Evolutionary conservation across 2,888 invertebrate species (phyloP).

Genomic region (Apamea monoglypha): DNA sequence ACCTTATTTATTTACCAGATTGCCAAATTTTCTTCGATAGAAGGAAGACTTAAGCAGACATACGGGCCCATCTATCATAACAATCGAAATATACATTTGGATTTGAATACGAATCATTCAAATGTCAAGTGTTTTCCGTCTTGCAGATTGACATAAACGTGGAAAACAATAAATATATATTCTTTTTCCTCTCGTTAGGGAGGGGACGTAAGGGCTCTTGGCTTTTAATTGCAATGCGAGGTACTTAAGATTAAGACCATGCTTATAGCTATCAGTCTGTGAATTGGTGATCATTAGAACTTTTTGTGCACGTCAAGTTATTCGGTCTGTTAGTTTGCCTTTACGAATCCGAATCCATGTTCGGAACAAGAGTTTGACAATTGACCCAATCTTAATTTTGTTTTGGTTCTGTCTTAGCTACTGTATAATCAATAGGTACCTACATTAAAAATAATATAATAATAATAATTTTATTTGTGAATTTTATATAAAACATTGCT

Average conservation of each 20-base stretch:
- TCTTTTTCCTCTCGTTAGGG: conserved; percentile 18
- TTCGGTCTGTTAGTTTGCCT: neutral
- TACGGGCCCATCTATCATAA: conserved; percentile 50
- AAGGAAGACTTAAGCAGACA: conserved; percentile 28
- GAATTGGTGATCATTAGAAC: neutral
- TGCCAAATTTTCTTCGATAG: conserved; percentile 17
- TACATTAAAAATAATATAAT: neutral
- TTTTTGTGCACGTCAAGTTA: neutral
- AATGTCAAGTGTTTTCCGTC: conserved; percentile 32
- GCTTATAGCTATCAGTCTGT: neutral
- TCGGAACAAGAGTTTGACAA: neutral
- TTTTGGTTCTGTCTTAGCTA: neutral
- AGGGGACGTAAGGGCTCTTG: conserved; percentile 2
- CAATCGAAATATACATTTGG: conserved; percentile 45
- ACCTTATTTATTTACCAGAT: conserved; percentile 6
- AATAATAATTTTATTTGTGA: neutral
- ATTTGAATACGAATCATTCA: conserved; percentile 48
- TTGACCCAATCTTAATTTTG: neutral
- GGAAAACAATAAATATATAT: neutral
- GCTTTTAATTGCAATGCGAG: conserved; percentile 21
- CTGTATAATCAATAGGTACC: neutral
- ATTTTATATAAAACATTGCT: neutral
- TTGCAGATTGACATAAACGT: conserved; percentile 22
- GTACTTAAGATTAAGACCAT: neutral
- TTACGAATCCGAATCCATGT: neutral